A percentile compares a stretch with the other conserved stretches of the same genome.
Evolutionary conservation across 2,797 vertebrate species (phyloP).

Genomic region (Sebastiscus tertius): DNA sequence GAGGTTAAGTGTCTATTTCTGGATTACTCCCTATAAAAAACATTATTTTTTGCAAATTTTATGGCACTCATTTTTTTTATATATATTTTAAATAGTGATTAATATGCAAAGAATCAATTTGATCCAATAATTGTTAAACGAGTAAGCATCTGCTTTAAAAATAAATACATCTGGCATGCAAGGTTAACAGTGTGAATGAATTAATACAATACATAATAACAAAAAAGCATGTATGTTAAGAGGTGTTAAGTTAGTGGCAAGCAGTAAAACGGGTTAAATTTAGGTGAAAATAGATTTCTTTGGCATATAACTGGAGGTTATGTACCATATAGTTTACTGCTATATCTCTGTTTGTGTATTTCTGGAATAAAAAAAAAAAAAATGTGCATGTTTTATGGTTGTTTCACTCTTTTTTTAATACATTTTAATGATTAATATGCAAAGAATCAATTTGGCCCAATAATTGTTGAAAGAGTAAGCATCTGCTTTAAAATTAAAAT

Average conservation of each 20-base stretch:
- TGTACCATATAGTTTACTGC: not conserved
- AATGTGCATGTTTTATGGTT: not conserved
- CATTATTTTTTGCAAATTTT: not conserved
- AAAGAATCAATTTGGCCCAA: not conserved
- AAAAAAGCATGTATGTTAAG: conserved; percentile 1
- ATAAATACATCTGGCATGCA: not conserved
- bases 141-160: not conserved
- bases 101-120: not conserved
- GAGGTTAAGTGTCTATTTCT: not conserved
- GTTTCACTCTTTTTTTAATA: not conserved
- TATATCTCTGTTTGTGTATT: not conserved
- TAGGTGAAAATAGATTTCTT: not conserved
- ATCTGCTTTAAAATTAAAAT: not conserved
- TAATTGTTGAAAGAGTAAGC: not conserved
- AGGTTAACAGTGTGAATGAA: not conserved
- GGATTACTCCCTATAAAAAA: not conserved
- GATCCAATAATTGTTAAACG: not conserved
- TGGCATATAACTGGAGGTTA: not conserved
- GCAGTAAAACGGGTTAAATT: not conserved
- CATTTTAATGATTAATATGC: not conserved
- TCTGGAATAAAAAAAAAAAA: not conserved
- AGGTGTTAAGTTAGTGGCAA: not conserved
- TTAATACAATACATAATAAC: not conserved
- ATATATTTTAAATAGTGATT: not conserved
- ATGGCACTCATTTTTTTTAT: not conserved